A percentile compares a stretch with the other conserved stretches of the same genome.
These are phyloP conservation scores for Chionis minor DNA, from an alignment of 2,113 vertebrate genomes.

Conservation along the genomic window DNA sequence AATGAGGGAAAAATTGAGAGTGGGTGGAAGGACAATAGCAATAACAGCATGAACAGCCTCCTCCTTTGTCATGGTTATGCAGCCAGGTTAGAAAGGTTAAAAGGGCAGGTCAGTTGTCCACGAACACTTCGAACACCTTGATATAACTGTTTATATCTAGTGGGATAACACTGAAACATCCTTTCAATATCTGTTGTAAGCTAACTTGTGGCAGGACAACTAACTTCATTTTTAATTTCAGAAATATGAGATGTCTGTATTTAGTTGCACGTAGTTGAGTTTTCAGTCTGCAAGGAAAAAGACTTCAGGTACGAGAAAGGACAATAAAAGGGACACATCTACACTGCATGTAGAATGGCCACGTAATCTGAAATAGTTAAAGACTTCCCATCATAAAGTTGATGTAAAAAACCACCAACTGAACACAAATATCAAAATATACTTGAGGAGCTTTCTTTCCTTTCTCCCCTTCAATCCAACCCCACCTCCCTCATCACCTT, in stretches of 20 bases:
- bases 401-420: fast-evolving
- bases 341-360: neutral
- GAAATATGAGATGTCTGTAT: neutral
- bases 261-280: neutral
- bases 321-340: neutral
- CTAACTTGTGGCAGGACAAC: neutral
- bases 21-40: neutral
- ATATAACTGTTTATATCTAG: neutral
- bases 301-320: neutral
- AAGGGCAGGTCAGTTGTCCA: neutral
- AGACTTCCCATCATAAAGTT: neutral
- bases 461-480: neutral
- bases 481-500: fast-evolving
- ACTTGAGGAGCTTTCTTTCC: neutral
- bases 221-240: neutral
- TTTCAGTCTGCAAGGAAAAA: neutral
- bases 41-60: neutral
- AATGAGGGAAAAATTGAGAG: neutral
- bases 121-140: neutral
- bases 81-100: neutral
- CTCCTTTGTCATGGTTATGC: neutral
- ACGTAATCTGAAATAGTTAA: neutral
- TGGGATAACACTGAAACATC: neutral
- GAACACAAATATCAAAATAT: neutral
- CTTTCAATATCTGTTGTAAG: neutral